Evolutionary conservation across 2,888 invertebrate species (phyloP), one percentile per base, ranked within the genome.

Genomic region (Andricus quercusramuli): DNA sequence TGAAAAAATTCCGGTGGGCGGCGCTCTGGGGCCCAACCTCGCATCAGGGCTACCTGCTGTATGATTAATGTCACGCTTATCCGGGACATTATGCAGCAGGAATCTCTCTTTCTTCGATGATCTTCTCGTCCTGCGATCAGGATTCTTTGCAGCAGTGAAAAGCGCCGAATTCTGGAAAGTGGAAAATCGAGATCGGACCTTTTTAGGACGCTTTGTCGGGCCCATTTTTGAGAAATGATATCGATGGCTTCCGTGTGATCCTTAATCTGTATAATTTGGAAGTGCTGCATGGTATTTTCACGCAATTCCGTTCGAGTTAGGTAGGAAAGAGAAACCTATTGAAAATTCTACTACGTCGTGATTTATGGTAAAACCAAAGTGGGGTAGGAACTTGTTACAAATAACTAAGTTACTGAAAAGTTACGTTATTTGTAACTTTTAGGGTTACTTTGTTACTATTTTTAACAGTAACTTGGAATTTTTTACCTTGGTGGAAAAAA

Each of bases 1-100:
- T 83, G 83, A 86, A 83, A 84, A 85, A 86, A 81, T 80, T 81
- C 82, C 84, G 81, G 82, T 80, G 82, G 82, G 82, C 83, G 83
- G 83, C 83, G 84, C 83, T 85, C 84, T 80, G 66, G 81, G 80
- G 65, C 80, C 85, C 77, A 80, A 79, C 78, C 82, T 83, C 78
- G 80, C 80, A 83, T 78, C 83, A 79, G 78, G 74, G 80, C 85
- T 90, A 89, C 90, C 90, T 89, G 88, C 86, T 79, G 82, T 86
- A 87, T 90, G 90, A 90, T 91, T 90, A 90, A 90, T 90, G 89
- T 87, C 83, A 81, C 80, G 83, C 83, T 82, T 83, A 85, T 86
- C 85, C 85, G 83, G 84, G 68, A 81, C 83, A 82, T 80, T 83
- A 80, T 80, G 83, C 78, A 78, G 74, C 81, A 81, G 79, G 84